phyloP scores from a whole-genome alignment of 2,888 invertebrate genomes.

The Chrysomela aeneicollis region DNA sequence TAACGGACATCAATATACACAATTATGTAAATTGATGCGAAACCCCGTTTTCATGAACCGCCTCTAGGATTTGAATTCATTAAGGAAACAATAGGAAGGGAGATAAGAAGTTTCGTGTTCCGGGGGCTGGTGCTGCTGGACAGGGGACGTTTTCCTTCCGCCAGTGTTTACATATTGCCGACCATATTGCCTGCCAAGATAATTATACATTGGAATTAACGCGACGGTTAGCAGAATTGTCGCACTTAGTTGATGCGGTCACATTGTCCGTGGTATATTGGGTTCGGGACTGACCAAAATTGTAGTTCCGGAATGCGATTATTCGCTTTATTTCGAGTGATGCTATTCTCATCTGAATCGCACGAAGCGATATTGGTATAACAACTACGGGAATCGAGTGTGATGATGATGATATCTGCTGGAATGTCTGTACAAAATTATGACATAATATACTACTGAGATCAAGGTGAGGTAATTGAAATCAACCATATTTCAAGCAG shows the following conservation, averaged over 20 bases:
- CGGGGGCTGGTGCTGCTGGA: slow-evolving; percentile 36
- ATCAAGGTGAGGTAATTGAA: too few species aligned
- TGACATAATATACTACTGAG: too few species aligned
- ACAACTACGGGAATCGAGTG: too few species aligned
- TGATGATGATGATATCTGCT: too few species aligned
- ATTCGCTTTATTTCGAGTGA: neutral
- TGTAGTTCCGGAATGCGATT: slow-evolving; percentile 16
- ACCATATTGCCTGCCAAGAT: slow-evolving; percentile 50
- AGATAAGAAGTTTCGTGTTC: slow-evolving; percentile 56
- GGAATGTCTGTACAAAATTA: too few species aligned
- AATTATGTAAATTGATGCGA: slow-evolving; percentile 63
- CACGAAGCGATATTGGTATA: neutral
- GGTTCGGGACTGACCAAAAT: slow-evolving; percentile 25
- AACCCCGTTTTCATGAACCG: slow-evolving; percentile 59
- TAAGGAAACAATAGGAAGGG: slow-evolving; percentile 60
- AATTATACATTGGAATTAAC: slow-evolving; percentile 44
- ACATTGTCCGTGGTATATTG: slow-evolving; percentile 31
- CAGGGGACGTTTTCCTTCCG: slow-evolving; percentile 27
- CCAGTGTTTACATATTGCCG: slow-evolving; percentile 48
- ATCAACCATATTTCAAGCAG: too few species aligned
- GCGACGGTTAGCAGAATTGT: slow-evolving; percentile 35
- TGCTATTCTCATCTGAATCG: neutral
- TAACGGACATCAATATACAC: slow-evolving; percentile 63
- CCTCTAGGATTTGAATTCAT: slow-evolving; percentile 61
- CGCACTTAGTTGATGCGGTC: slow-evolving; percentile 37